phyloP scores from a whole-genome alignment of 1,140 invertebrate genomes.

The Homalodisca vitripennis region DNA sequence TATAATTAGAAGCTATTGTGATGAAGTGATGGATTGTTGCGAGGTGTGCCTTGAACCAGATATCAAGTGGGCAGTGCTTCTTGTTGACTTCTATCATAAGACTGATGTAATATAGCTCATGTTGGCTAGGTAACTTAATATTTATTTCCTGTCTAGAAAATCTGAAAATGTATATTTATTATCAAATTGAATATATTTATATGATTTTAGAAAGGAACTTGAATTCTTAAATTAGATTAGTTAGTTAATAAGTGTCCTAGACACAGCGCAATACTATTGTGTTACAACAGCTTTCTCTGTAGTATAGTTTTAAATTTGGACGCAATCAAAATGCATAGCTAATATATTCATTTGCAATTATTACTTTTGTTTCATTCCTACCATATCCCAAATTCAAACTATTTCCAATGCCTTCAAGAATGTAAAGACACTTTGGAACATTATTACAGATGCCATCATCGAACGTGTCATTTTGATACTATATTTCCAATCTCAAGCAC shows the following conservation, averaged over 20 bases:
- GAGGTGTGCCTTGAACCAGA: slow-evolving; percentile 15
- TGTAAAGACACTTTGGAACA: too few relatives aligned
- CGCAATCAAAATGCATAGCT: not conserved
- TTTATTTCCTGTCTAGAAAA: not conserved
- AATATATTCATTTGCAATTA: slow-evolving; percentile 10
- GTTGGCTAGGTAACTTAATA: slow-evolving; percentile 11
- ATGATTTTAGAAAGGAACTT: too few relatives aligned
- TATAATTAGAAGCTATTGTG: too few relatives aligned
- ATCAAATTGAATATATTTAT: not conserved
- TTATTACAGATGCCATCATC: too few relatives aligned
- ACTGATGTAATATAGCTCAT: slow-evolving; percentile 15
- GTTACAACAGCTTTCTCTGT: not conserved
- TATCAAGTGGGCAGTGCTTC: not conserved
- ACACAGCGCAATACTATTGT: not conserved
- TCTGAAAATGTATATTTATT: not conserved
- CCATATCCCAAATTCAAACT: too few relatives aligned
- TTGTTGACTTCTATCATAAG: slow-evolving; percentile 19
- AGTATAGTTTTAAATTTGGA: slow-evolving; percentile 1
- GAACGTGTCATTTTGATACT: too few relatives aligned
- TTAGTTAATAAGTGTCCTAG: too few relatives aligned
- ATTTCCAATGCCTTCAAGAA: too few relatives aligned
- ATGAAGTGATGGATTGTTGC: too few relatives aligned
- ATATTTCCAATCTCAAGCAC: too few relatives aligned
- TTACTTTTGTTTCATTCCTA: not conserved
- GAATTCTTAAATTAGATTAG: too few relatives aligned